Conservation (phyloP, 2,888 invertebrate genomes). For the Cantharis rustica region DNA sequence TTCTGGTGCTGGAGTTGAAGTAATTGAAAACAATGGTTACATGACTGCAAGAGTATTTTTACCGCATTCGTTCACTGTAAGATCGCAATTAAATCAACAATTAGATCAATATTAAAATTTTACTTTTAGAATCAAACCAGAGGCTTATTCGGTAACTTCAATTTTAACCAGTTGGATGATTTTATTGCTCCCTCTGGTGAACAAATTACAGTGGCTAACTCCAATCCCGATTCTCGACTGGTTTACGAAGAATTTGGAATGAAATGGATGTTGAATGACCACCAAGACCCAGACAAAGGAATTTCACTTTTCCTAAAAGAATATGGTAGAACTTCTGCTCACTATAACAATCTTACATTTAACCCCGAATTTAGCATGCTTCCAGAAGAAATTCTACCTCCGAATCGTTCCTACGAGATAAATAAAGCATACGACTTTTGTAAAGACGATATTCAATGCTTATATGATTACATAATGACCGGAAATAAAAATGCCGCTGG, state of each 20-base stretch:
- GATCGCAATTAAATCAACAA: conserved; percentile 42
- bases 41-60: conserved; percentile 84
- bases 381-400: conserved; percentile 73
- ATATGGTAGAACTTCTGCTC: conserved; percentile 78
- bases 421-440: conserved; percentile 72
- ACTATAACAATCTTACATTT: conserved; percentile 79
- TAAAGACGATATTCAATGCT: conserved; percentile 71
- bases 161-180: conserved; percentile 80
- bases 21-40: conserved; percentile 85
- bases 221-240: conserved; percentile 70
- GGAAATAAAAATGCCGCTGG: conserved; percentile 83
- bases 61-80: conserved; percentile 87
- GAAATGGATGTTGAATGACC: conserved; percentile 82
- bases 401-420: conserved; percentile 70
- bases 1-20: conserved; percentile 91
- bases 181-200: conserved; percentile 76
- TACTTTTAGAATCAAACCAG: conserved; percentile 80
- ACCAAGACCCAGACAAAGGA: conserved; percentile 73
- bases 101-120: conserved; percentile 2
- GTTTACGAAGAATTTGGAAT: conserved; percentile 81
- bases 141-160: conserved; percentile 92
- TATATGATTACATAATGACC: conserved; percentile 86
- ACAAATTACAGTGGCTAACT: conserved; percentile 59
- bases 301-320: conserved; percentile 78
- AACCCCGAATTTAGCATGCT: conserved; percentile 73